Base-by-base conservation (phyloP, 2,888 invertebrate species). In the Elysia crispata region DNA sequence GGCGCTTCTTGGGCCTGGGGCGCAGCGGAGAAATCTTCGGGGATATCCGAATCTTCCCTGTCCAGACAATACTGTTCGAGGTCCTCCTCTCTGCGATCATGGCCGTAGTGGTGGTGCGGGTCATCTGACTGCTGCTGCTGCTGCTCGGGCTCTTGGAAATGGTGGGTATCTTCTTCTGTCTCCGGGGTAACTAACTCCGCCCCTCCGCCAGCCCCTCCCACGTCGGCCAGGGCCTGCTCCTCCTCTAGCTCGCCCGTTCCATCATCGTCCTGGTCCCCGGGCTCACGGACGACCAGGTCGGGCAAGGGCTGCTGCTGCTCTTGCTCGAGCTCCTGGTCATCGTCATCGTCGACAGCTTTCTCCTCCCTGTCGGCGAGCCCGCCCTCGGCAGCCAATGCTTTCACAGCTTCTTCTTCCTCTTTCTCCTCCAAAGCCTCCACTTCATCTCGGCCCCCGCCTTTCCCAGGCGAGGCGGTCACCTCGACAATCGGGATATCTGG, bases 11-110 rank as follows among this genome's bases (percentile, higher is more conserved):
- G 41, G 5, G 5, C 41, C 5, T 3, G 41, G 41, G 41, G 41
- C 11, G 41, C 11, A 11, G 41, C 41, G 5, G 11, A 41, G 5
- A 41, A 6, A 11, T 41, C 41, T 3, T 41, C 41, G 41, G 3
- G 41, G 41, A 41, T 41, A 11, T 79, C 79, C 3, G 79, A 79
- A 23, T 80, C 80, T 31, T 80, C 80, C 30, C 80, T 54, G 76
- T 80, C 80, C 76, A 80, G 75, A 69, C 80, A 80, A 31, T 80
- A 80, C 28, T 80, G 74, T 31, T 80, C 80, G 31, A 80, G 70
- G 70, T 80, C 80, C 62, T 69, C 76, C 54, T 80, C 80, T 11
- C 79, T 41, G 28, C 79, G 66, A 23, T 79, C 79, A 23, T 67
- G 75, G 0, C 49, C 67, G 30, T 75, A 79, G 23, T 20, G 66